Evolutionary conservation across 2,888 invertebrate species (phyloP), one percentile per base, ranked within the genome.

Genomic region (Cryptocheilus praepositus): DNA sequence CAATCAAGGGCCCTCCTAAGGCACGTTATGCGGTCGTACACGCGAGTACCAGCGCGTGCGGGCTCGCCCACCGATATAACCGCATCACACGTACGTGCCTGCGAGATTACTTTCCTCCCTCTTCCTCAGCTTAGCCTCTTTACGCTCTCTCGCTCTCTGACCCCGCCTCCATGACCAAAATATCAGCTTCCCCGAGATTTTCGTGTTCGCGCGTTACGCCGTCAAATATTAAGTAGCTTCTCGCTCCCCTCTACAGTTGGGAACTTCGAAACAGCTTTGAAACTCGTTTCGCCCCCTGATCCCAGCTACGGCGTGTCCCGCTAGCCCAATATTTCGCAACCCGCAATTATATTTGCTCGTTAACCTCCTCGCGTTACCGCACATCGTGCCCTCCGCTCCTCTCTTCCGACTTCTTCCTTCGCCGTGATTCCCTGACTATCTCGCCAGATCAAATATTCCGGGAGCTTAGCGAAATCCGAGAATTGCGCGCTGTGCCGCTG

Each of bases 1-100:
- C 83, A 83, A 83, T 83, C 83, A 81, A 79, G 82, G 76, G 71
- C 61, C 68, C 71, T 67, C 71, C 70, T 57, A 58, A 66, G 63
- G 61, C 64, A 59, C 75, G 76, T 46, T 66, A 76, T 75, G 72
- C 74, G 71, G 64, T 25, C 64, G 25, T 36, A 36, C 4, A 11
- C 36, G 36, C 36, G 36, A 25, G 25, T 25, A 5, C 25, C 25
- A 25, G 11, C 36, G 36, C 13, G 36, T 36, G 1, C 36, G 1
- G 4, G 36, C 36, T 8, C 36, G 46, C 64, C 61, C 53, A 56
- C 52, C 58, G 36, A 22, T 62, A 49, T 64, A 67, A n/a, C 64
- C 73, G 43, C 15, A 59, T 18, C 59, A 55, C 59, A 55, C 46
- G 55, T 59, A 59, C 54, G 58, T 57, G 45, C 53, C 46, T 22